Base-by-base conservation (phyloP, 2,888 invertebrate species). In the Cyclophora albipunctata region DNA sequence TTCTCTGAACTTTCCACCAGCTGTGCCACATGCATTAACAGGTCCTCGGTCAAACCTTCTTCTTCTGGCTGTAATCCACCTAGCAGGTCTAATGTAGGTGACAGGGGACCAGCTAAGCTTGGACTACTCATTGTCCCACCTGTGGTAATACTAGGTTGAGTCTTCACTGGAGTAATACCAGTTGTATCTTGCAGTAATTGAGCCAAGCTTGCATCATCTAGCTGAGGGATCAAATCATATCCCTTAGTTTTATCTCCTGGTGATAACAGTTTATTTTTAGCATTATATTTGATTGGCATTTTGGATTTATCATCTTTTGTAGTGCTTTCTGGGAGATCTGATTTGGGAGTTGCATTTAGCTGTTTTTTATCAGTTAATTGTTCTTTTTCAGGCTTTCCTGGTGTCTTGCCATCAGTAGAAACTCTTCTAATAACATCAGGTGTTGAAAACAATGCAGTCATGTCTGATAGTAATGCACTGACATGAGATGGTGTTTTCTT, bases 401-500 rank as follows among this genome's bases (percentile, higher is more conserved):
- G 73, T 34, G 72, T 59, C 66, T 90, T 91, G 45, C 71, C 75
- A 49, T 89, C 90, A 44, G 89, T 85, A 49, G 90, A 90, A 7
- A 94, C 93, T 63, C 94, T 88, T 63, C 93, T 88, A 52, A 94
- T 94, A 49, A 94, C 93, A 84, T 95, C 95, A 33, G 95, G 94
- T 43, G 94, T 92, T 4, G 94, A 94, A 74, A 95, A 94, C 52
- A 95, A 77, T 41, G 93, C 93, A 52, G 94, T 91, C 89, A 92
- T 92, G 67, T 92, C 91, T 40, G 88, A 82, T 42, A 90, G 79
- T 63, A 83, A 79, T 60, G 78, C 89, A 50, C 89, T 90, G 45
- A 91, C 83, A 67, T 91, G 91, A 7, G 91, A 89, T 20, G 92
- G 91, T 37, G 91, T 89, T 71, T 92, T 92, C 55, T 91, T 90